Conservation (phyloP, 2,113 vertebrate genomes). For the Xyliphius kryptos region DNA sequence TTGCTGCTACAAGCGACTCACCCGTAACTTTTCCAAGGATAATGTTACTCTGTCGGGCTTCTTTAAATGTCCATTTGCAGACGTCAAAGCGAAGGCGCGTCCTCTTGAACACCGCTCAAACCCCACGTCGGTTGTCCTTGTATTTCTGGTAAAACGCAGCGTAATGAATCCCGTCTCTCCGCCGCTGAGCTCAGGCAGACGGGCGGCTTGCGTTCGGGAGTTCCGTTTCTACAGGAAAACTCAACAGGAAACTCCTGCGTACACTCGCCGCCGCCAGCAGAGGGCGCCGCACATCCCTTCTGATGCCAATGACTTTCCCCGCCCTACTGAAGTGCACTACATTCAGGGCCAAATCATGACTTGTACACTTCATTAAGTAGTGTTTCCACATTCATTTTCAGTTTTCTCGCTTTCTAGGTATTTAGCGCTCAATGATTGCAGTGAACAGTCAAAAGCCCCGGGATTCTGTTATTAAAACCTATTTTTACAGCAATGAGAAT, state of each 20-base stretch:
- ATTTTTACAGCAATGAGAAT: too few relatives aligned
- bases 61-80: conserved; percentile 1
- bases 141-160: not conserved
- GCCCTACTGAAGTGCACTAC: not conserved
- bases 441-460: too few relatives aligned
- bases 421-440: too few relatives aligned
- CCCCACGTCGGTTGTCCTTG: not conserved
- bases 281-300: conserved; percentile 24
- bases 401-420: too few relatives aligned
- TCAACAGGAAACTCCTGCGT: conserved; percentile 57
- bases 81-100: not conserved
- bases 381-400: too few relatives aligned
- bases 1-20: conserved; percentile 17
- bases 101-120: not conserved
- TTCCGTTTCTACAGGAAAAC: conserved; percentile 68
- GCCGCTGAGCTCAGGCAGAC: conserved; percentile 43
- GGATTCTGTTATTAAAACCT: too few relatives aligned
- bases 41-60: not conserved
- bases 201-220: conserved; percentile 52
- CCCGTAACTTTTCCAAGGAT: conserved; percentile 23
- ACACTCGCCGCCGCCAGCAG: conserved; percentile 47
- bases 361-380: too few relatives aligned
- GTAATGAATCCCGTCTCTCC: conserved; percentile 39
- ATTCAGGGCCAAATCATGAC: not conserved
- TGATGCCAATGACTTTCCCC: not conserved